Evolutionary conservation across 2,888 invertebrate genomes (phyloP).

Genomic region (Panzeria rudis): DNA sequence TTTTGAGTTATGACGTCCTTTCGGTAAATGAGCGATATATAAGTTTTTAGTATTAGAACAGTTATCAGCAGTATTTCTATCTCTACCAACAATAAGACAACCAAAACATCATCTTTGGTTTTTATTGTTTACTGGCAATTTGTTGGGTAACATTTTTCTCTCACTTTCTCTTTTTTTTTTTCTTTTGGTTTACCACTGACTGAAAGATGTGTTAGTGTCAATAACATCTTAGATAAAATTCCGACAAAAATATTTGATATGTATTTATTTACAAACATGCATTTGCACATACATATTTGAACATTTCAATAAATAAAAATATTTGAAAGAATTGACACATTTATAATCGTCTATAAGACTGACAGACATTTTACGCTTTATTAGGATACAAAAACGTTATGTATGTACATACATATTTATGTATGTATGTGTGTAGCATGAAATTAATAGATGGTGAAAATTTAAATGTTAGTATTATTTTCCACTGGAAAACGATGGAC

Average conservation of each 20-base stretch:
- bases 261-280: neutral
- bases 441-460: too few species aligned
- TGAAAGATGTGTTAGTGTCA: constrained; percentile 55
- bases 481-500: too few species aligned
- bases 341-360: neutral
- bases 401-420: too few species aligned
- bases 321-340: constrained; percentile 12
- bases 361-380: neutral
- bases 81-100: neutral
- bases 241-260: neutral
- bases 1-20: too few species aligned
- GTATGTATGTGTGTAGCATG: too few species aligned
- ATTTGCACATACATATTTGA: neutral
- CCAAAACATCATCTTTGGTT: constrained; percentile 29
- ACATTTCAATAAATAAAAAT: constrained; percentile 1
- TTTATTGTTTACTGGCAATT: constrained; percentile 46
- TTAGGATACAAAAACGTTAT: neutral
- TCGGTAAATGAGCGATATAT: too few species aligned
- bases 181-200: constrained; percentile 25
- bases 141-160: constrained; percentile 12
- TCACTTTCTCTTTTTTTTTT: neutral
- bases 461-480: too few species aligned
- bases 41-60: constrained; percentile 2
- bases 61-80: constrained; percentile 20
- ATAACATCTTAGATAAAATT: constrained; percentile 36